Percentiles rank a stretch among this genome's conserved stretches.
Evolutionary conservation across 2,888 invertebrate species (phyloP).

Genomic region (Adelphocoris suturalis): DNA sequence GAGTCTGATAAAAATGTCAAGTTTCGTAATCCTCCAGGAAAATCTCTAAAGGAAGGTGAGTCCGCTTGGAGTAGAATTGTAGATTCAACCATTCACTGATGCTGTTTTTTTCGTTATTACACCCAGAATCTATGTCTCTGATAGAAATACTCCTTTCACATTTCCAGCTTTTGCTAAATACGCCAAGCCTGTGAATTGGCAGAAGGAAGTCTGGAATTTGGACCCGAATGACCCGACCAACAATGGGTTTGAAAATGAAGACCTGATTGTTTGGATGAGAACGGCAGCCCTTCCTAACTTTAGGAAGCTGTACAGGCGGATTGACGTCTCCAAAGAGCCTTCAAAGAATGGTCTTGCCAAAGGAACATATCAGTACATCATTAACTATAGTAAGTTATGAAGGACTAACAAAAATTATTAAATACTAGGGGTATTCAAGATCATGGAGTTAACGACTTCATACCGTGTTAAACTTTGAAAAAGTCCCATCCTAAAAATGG

Average conservation of each 20-base stretch:
- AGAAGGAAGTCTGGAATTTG: constrained; percentile 86
- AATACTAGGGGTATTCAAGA: too few relatives aligned
- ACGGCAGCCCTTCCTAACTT: constrained; percentile 98
- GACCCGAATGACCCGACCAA: constrained; percentile 85
- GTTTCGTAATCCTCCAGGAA: constrained; percentile 89
- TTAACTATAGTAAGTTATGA: constrained; percentile 86
- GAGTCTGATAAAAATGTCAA: constrained; percentile 95
- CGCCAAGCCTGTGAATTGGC: constrained; percentile 93
- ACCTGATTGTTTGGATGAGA: constrained; percentile 99
- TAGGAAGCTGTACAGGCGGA: constrained; percentile 93
- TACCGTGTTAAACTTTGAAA: too few relatives aligned
- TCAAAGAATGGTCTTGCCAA: constrained; percentile 84
- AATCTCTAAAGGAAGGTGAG: constrained; percentile 77
- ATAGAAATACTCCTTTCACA: background rate
- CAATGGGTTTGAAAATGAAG: constrained; percentile 97
- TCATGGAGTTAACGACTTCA: too few relatives aligned
- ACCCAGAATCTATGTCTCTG: too few relatives aligned
- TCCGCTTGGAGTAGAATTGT: background rate
- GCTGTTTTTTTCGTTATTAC: too few relatives aligned
- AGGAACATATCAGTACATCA: constrained; percentile 85
- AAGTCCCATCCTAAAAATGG: too few relatives aligned
- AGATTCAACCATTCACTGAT: too few relatives aligned
- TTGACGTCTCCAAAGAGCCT: constrained; percentile 80
- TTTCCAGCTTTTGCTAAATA: constrained; percentile 84
- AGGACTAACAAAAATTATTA: too few relatives aligned